Evolutionary conservation across 35 echinoderm and acorn worm species (phyloP).

Genomic region (Ophiothrix spiculata): DNA sequence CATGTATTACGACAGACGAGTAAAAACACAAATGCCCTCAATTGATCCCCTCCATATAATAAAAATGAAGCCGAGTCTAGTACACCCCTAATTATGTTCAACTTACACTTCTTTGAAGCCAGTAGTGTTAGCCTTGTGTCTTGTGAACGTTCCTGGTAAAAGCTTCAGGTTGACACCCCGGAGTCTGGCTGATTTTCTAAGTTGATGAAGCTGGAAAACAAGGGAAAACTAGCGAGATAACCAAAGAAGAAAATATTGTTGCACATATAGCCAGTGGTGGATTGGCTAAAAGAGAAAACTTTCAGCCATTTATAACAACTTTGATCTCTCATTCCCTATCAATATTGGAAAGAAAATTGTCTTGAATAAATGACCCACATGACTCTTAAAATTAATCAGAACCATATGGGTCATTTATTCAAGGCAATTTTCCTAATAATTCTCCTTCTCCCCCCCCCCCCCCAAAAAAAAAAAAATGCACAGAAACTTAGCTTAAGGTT

Average conservation of each 20-base stretch:
- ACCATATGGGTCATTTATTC: background rate
- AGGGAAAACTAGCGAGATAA: too few species aligned
- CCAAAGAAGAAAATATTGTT: too few species aligned
- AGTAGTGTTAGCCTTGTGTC: constrained; percentile 30
- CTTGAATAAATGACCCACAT: background rate
- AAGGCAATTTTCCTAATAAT: background rate
- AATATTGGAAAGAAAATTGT: background rate
- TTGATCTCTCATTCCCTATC: too few species aligned
- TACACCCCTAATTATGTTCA: too few species aligned
- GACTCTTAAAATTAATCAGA: background rate
- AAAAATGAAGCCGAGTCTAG: too few species aligned
- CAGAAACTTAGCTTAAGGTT: too few species aligned
- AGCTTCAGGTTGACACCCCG: background rate
- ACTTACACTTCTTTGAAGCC: constrained; percentile 14
- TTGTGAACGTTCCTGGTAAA: background rate
- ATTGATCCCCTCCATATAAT: background rate
- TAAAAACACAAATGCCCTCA: background rate
- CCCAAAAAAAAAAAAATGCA: too few species aligned
- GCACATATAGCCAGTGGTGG: too few species aligned
- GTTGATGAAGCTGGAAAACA: background rate
- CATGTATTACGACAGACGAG: too few species aligned
- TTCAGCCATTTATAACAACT: too few species aligned
- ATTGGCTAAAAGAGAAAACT: background rate
- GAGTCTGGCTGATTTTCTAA: background rate
- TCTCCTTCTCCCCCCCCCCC: background rate